A percentile compares a stretch with the other conserved stretches of the same genome.
Evolutionary conservation across 2,113 vertebrate genomes (phyloP).

Genomic region (Phrynocephalus versicolor): DNA sequence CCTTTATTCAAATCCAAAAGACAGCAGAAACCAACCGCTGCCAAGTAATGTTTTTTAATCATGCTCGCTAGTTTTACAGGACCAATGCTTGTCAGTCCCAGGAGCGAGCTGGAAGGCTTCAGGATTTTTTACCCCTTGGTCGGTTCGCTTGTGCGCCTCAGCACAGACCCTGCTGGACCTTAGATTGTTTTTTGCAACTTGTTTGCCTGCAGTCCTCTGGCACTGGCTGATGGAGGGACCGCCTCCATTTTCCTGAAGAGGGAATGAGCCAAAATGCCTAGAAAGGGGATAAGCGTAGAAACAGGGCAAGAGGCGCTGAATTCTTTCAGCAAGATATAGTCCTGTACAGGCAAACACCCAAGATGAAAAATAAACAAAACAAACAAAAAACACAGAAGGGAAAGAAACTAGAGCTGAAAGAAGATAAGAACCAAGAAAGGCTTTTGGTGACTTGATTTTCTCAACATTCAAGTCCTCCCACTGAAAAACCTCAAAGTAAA

Average conservation of each 20-base stretch:
- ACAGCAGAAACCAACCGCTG: neutral
- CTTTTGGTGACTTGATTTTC: too few relatives aligned
- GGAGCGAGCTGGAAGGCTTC: too few relatives aligned
- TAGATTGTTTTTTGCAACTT: neutral
- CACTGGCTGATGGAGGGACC: constrained; percentile 11
- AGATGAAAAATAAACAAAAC: too few relatives aligned
- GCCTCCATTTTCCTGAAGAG: constrained; percentile 25
- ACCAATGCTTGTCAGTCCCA: too few relatives aligned
- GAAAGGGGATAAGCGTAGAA: neutral
- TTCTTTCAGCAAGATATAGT: neutral
- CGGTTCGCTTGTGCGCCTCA: too few relatives aligned
- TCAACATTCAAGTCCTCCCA: too few relatives aligned
- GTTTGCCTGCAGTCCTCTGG: neutral
- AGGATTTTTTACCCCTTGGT: neutral
- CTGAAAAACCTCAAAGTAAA: too few relatives aligned
- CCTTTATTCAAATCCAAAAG: neutral
- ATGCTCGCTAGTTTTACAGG: too few relatives aligned
- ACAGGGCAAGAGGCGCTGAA: neutral
- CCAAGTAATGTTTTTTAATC: neutral
- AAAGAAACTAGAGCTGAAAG: too few relatives aligned
- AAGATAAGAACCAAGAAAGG: neutral
- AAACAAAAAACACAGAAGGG: neutral
- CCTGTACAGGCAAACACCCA: neutral
- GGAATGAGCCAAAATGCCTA: neutral
- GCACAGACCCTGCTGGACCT: neutral